Evolutionary conservation across 2,113 vertebrate genomes (phyloP), one percentile per base, ranked within the genome.

Genomic region (Dunckerocampus dactyliophorus): DNA sequence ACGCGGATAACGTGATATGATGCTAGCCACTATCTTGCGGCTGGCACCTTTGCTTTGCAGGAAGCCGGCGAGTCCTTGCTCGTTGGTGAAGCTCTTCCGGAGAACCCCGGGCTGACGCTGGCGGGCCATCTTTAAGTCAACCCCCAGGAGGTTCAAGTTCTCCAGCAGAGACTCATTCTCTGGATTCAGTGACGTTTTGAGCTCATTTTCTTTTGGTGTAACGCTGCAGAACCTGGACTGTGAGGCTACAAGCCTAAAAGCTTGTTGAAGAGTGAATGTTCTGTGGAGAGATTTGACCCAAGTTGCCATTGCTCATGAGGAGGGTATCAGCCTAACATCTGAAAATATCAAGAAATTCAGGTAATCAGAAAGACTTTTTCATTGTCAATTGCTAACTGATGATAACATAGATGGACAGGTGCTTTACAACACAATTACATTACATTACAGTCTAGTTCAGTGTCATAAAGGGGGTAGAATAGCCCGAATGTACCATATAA

Each of bases 1-100:
- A 0, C 89, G 88, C 8, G 87, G 91, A 62, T 89, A 93, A 22
- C 89, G 85, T 13, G 91, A 92, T 64, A 94, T 91, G 24, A 92
- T 91, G 59, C 85, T 75, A 15, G 91, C 90, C 8, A 94, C 77
- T 0, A 79, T 49, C 55, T 82, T 64, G 12, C 46, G 42, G n/a
- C 67, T 85, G 6, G 87, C 88, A 5, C 92, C 92, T 88, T 93
- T 89, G 0, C 60, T 60, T n/a, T 86, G 56, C 61, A 95, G 86
- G 59, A 95, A 93, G 1, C 50, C 10, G 4, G 86, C 80, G 0
- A 94, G 45, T 2, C 66, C 85, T 3, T 88, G 54, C 69, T 94
- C 92, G 22, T 91, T 92, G 1, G 89, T 91, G 21, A 72, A 59
- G 2, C 8, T 0, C 47, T 73, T 93, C 14, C 83, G 89, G 16